Evolutionary conservation across 2,113 vertebrate species (phyloP).

Genomic region (Scomber japonicus): DNA sequence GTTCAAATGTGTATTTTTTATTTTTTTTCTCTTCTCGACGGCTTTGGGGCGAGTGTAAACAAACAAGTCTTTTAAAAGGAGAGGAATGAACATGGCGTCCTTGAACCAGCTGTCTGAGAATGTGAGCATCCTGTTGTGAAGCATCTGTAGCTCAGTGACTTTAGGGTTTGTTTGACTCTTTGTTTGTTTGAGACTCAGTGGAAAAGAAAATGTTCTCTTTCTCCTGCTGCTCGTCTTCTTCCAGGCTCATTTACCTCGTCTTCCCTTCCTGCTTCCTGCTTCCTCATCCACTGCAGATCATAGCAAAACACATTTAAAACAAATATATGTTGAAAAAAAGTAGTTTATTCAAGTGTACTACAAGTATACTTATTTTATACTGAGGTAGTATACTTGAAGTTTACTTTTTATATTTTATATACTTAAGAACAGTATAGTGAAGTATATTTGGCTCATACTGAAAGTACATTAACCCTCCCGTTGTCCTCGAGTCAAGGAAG

Average conservation of each 20-base stretch:
- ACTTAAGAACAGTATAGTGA: too few species aligned
- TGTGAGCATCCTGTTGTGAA: not conserved
- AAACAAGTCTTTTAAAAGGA: not conserved
- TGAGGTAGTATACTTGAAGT: too few species aligned
- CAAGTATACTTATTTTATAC: too few species aligned
- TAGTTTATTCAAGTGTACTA: too few species aligned
- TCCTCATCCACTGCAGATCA: not conserved
- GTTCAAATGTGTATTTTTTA: not conserved
- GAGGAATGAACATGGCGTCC: not conserved
- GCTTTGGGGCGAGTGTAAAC: not conserved
- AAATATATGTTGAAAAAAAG: too few species aligned
- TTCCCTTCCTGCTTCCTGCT: not conserved
- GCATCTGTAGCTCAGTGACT: constrained; percentile 7
- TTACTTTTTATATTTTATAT: too few species aligned
- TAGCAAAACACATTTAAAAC: not conserved
- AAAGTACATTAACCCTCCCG: too few species aligned
- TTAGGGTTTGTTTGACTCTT: constrained; percentile 18
- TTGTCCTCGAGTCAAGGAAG: too few species aligned
- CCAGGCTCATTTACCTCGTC: not conserved
- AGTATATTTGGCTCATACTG: too few species aligned
- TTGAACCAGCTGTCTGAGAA: not conserved
- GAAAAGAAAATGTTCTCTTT: constrained; percentile 8
- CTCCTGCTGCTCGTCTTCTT: not conserved
- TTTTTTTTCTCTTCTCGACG: too few species aligned
- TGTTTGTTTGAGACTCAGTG: not conserved